A percentile compares a stretch with the other conserved stretches of the same genome.
phyloP scores from a whole-genome alignment of 2,797 vertebrate genomes.

The Sciurus vulgaris region DNA sequence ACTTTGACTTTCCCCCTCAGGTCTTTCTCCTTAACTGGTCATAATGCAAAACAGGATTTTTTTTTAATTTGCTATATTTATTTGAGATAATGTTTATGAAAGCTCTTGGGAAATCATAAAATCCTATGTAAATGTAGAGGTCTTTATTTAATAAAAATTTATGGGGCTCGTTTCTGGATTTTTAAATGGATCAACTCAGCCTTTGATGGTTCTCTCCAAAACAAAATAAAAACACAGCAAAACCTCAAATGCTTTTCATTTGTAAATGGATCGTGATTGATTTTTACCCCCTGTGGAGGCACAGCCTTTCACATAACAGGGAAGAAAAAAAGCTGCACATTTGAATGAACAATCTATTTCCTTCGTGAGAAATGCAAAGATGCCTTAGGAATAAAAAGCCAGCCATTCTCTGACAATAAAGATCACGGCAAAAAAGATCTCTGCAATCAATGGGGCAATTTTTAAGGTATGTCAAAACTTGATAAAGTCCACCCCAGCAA shows the following conservation, averaged over 20 bases:
- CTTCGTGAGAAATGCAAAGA: not conserved
- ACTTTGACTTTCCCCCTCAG: not conserved
- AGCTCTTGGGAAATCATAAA: conserved; percentile 68
- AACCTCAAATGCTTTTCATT: conserved; percentile 66
- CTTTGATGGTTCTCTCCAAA: conserved; percentile 67
- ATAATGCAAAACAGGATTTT: not conserved
- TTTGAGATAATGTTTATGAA: conserved; percentile 69
- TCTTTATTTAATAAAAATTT: conserved; percentile 75
- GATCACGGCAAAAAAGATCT: not conserved
- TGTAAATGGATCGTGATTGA: conserved; percentile 69
- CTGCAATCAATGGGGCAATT: not conserved
- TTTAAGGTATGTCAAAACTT: conserved; percentile 20
- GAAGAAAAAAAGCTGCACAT: not conserved
- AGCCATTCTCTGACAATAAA: not conserved
- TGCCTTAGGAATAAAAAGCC: conserved; percentile 2
- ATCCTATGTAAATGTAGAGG: conserved; percentile 31
- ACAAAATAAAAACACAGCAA: conserved; percentile 51
- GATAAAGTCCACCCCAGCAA: conserved; percentile 39
- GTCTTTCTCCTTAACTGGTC: not conserved
- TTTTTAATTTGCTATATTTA: conserved; percentile 52
- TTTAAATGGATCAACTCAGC: conserved; percentile 54
- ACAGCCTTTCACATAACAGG: not conserved
- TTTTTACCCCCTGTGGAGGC: conserved; percentile 41
- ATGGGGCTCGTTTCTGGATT: conserved; percentile 57
- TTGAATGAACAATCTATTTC: not conserved